Evolutionary conservation across 1,140 invertebrate genomes (phyloP), one percentile per base, ranked within the genome.

Genomic region (Aricia agestis): DNA sequence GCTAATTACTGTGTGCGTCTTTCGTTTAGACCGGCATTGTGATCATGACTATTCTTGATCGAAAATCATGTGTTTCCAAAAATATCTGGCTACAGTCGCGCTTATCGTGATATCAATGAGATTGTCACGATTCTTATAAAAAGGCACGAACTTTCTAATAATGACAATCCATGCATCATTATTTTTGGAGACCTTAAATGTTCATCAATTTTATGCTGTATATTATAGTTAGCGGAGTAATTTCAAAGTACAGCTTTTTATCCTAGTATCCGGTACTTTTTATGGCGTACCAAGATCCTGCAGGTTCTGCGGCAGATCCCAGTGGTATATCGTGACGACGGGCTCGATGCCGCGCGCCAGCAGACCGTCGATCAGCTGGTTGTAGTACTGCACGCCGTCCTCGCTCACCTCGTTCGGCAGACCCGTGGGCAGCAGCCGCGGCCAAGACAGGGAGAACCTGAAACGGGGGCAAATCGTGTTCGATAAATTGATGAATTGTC

Each of bases 311-410:
- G 87, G 87, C 32, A 88, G 59, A 32, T 89, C 87, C 75, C 77
- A 87, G 58, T 89, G 86, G 74, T 81, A 86, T 0, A 90, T 41
- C 0, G 87, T 91, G 4, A 87, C 93, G 72, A 94, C 82, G 1
- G 94, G 94, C 66, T 91, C 78, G 18, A 95, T 94, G 2, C 85
- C 86, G 42, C 91, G 86, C 25, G 76, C 83, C 0, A 93, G 66
- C 0, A 95, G 79, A 31, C 86, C 92, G 70, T 94, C 78, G 15
- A 95, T 93, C 3, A 95, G 74, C 19, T 93, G 83, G 73, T 93
- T 93, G 83, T 84, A 86, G 69, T 80, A 86, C 3, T 36, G 67
- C 32, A 66, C 73, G 32, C 81, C 83, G 31, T 82, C 81, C 66
- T 81, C 74, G 63, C 82, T 85, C 15, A 84, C 71, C 0, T 72